phyloP scores from a whole-genome alignment of 2,113 vertebrate species.

The Catagonus wagneri region DNA sequence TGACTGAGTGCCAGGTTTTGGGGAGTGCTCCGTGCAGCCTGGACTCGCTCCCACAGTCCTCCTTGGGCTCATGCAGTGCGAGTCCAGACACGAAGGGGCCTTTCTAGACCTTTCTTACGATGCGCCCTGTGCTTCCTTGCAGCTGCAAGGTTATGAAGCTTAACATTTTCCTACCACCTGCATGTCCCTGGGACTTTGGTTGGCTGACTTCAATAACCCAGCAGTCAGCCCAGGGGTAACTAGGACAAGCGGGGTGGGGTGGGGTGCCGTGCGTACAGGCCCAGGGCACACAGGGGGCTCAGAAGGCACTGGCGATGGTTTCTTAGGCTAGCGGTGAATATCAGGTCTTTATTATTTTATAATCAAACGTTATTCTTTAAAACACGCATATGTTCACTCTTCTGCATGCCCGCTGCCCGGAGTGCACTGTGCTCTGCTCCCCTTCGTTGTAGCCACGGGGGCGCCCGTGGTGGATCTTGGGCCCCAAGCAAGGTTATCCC shows the following conservation, averaged over 20 bases:
- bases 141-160: not conserved
- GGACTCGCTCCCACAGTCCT: not conserved
- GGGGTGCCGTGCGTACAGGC: fast-evolving
- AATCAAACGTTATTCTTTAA: too few species aligned
- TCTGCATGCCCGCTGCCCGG: not conserved
- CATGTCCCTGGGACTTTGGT: not conserved
- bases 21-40: not conserved
- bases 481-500: too few species aligned
- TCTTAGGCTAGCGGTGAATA: not conserved
- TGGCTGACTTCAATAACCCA: not conserved
- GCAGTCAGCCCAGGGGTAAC: too few species aligned
- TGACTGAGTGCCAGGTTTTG: too few species aligned
- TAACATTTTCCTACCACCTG: not conserved
- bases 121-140: fast-evolving
- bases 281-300: fast-evolving
- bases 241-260: fast-evolving
- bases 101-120: fast-evolving
- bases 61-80: too few species aligned
- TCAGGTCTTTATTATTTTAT: not conserved
- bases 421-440: not conserved
- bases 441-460: too few species aligned
- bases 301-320: not conserved
- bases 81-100: not conserved
- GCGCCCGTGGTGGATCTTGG: not conserved
- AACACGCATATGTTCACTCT: too few species aligned